A percentile compares a stretch with the other conserved stretches of the same genome.
These are phyloP conservation scores for Herminia tarsipennalis DNA, from an alignment of 2,888 invertebrate species.

Conservation along the genomic window DNA sequence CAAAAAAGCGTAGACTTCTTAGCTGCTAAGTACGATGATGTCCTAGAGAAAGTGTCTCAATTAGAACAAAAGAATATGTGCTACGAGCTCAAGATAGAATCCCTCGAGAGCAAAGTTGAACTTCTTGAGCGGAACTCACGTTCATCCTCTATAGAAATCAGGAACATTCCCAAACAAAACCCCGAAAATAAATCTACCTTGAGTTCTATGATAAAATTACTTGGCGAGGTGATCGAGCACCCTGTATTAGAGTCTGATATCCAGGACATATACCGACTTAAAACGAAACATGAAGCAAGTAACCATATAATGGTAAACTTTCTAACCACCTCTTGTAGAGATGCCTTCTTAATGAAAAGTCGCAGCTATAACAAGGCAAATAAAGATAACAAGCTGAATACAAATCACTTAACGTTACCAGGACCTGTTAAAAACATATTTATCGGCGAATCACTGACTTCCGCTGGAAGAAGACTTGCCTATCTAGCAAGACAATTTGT, in stretches of 20 bases:
- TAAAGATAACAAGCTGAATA: neutral
- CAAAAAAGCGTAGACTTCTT: constrained; percentile 2
- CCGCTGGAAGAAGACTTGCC: neutral
- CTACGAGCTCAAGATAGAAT: neutral
- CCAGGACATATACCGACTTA: neutral
- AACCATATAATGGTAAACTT: neutral
- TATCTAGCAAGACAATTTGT: neutral
- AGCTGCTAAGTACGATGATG: neutral
- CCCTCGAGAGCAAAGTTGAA: neutral
- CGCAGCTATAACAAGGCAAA: neutral
- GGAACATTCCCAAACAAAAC: neutral
- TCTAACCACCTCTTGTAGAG: neutral
- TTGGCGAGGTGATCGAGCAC: neutral
- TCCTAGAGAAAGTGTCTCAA: neutral
- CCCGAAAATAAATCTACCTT: neutral
- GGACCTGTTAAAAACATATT: neutral
- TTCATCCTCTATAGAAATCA: neutral
- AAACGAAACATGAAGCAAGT: neutral
- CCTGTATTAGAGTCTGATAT: neutral
- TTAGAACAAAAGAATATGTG: neutral
- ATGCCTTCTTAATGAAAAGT: neutral
- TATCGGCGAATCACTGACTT: neutral
- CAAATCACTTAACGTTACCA: neutral
- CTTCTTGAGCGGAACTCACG: constrained; percentile 4
- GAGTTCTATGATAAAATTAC: too few relatives aligned